Base-by-base conservation (phyloP, 2,113 vertebrate genomes). In the Patagioenas fasciata region DNA sequence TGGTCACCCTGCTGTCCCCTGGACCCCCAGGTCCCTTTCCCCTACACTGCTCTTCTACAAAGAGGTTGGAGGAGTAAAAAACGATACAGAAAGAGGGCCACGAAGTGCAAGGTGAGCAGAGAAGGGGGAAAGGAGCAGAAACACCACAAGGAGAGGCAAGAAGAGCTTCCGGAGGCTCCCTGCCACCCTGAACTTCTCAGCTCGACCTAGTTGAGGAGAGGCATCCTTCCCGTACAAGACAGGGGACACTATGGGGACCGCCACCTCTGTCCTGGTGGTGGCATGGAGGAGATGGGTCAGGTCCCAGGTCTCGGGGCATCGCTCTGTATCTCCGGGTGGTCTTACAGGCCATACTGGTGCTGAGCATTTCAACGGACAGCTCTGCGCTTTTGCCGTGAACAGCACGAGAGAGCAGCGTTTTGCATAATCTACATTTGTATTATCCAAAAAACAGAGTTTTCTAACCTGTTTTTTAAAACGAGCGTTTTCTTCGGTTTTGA, bases 351-450 rank as follows among this genome's bases (percentile, higher is more conserved):
- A 0, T 40, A 23, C 11, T 11, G 21, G 25, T 16, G 21, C 2
- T 13, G 50, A 44, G 50, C 78, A 9, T 50, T 71, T 50, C 34
- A 57, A 19, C 11, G 28, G 40, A n/a, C 48, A 40, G 48, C 20
- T 34, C 25, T 34, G 36, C 5, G 18, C 21, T 28, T 65, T 72
- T 32, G 44, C 23, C 25, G 1, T 24, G 36, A 79, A 6, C 51
- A 70, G 32, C 28, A 6, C 0, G 2, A 31, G 40, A 21, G 4
- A n/a, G 32, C 50, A 69, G 26, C 3, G 1, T 2, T 2, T 56
- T 64, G 31, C 34, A 13, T 67, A 31, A 54, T 60, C 54, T 15
- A 34, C 23, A 29, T 13, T 16, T 47, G 11, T 10, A 9, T 70
- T 66, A 19, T 80, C 56, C 81, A 47, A 66, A 56, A 71, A 67